Evolutionary conservation across 2,888 invertebrate genomes (phyloP).

Genomic region (Pyrrhosoma nymphula): DNA sequence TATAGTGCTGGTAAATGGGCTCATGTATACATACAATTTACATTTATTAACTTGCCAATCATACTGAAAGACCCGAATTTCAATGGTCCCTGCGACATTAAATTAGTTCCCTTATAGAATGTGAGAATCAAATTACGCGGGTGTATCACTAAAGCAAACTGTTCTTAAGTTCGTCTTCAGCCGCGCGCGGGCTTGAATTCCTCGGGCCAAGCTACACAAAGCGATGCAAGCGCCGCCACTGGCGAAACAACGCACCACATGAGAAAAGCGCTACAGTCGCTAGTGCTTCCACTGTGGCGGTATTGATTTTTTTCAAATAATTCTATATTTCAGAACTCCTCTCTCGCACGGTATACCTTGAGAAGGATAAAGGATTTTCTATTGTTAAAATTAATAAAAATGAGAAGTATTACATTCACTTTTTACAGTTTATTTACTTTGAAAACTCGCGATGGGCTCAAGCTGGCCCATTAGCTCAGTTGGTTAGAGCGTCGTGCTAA

Average conservation of each 20-base stretch:
- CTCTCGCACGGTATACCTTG: neutral
- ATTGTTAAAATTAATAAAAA: neutral
- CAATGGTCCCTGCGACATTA: too few relatives aligned
- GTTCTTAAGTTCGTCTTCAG: neutral
- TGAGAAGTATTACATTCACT: neutral
- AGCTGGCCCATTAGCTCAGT: constrained; percentile 36
- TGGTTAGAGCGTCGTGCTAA: constrained; percentile 39
- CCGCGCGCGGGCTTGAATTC: neutral
- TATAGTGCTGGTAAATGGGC: too few relatives aligned
- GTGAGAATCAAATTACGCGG: neutral
- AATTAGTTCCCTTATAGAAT: too few relatives aligned
- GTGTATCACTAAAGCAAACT: neutral
- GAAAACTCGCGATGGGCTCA: neutral
- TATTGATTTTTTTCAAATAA: constrained; percentile 2
- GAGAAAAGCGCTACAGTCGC: neutral
- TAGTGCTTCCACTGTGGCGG: neutral
- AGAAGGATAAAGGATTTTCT: neutral
- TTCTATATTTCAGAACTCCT: neutral
- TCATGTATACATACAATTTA: too few relatives aligned
- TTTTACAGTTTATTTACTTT: neutral
- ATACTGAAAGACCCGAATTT: too few relatives aligned
- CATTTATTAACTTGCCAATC: too few relatives aligned
- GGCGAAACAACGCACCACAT: neutral
- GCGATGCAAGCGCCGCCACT: neutral
- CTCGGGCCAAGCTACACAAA: too few relatives aligned